A percentile compares a stretch with the other conserved stretches of the same genome.
Conservation (phyloP, 2,888 invertebrate species). For the Agrochola lota region DNA sequence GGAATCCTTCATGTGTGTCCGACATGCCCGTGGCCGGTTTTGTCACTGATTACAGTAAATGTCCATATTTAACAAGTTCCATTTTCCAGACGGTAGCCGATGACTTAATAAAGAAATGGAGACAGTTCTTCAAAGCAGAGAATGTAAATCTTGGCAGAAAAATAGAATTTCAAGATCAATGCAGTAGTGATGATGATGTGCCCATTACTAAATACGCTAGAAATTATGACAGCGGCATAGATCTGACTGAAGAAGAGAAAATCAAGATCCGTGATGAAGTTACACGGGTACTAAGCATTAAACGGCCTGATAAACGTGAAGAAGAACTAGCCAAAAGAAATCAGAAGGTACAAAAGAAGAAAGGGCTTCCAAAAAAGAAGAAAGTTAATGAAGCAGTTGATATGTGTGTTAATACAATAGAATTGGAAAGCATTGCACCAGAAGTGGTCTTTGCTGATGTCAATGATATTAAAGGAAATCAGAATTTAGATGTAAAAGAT, state of each 20-base stretch:
- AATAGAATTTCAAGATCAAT: conserved; percentile 40
- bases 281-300: conserved; percentile 69
- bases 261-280: conserved; percentile 77
- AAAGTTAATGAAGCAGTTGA: conserved; percentile 47
- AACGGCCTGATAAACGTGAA: conserved; percentile 49
- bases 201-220: conserved; percentile 83
- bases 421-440: conserved; percentile 54
- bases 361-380: conserved; percentile 52
- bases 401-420: conserved; percentile 16
- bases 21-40: background rate
- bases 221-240: conserved; percentile 77
- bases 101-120: conserved; percentile 78
- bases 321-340: conserved; percentile 43
- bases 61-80: background rate
- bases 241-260: conserved; percentile 81
- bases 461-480: conserved; percentile 73
- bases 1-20: no score
- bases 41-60: background rate
- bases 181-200: conserved; percentile 81
- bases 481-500: conserved; percentile 72
- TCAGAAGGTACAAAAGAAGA: conserved; percentile 43
- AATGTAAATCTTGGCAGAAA: conserved; percentile 51
- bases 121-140: conserved; percentile 71
- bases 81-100: conserved; percentile 79
- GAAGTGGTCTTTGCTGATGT: conserved; percentile 84